A percentile compares a stretch with the other conserved stretches of the same genome.
These are phyloP conservation scores for Enteromius trimaculatus DNA, from an alignment of 2,797 vertebrate species.

Conservation along the genomic window DNA sequence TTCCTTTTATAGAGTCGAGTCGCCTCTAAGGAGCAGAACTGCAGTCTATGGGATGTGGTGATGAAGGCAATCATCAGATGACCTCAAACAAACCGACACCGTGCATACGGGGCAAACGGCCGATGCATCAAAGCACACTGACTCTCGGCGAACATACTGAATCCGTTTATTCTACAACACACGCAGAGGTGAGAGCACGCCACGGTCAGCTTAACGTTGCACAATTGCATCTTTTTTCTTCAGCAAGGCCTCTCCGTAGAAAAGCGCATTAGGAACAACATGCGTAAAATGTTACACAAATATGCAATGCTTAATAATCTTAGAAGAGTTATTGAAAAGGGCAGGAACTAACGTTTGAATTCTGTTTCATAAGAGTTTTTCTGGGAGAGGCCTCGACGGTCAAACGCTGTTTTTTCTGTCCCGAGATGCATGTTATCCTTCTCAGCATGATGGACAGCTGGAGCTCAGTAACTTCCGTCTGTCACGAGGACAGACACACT, in stretches of 20 bases:
- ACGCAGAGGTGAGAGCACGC: slow-evolving; percentile 60
- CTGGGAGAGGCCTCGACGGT: slow-evolving; percentile 41
- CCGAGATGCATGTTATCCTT: slow-evolving; percentile 51
- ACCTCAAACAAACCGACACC: neutral
- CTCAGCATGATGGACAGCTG: slow-evolving; percentile 55
- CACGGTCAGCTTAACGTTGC: neutral
- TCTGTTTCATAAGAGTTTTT: slow-evolving; percentile 58
- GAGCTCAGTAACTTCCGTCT: slow-evolving; percentile 17
- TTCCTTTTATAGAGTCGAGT: neutral
- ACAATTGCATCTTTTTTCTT: neutral
- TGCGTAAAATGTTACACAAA: neutral
- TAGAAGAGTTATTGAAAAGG: neutral
- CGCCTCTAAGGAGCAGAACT: neutral
- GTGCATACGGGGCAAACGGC: slow-evolving; percentile 9
- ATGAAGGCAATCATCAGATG: neutral
- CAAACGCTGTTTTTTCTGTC: slow-evolving; percentile 48
- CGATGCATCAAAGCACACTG: slow-evolving; percentile 64
- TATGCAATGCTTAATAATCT: neutral
- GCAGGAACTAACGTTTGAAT: neutral
- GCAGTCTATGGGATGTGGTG: neutral
- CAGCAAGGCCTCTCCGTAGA: too few species aligned
- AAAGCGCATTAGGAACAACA: neutral
- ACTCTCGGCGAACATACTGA: slow-evolving; percentile 50
- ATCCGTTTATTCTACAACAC: slow-evolving; percentile 61
- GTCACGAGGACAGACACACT: slow-evolving; percentile 56